A percentile compares a stretch with the other conserved stretches of the same genome.
Evolutionary conservation across 2,888 invertebrate species (phyloP).

Genomic region (Coenonympha arcania): DNA sequence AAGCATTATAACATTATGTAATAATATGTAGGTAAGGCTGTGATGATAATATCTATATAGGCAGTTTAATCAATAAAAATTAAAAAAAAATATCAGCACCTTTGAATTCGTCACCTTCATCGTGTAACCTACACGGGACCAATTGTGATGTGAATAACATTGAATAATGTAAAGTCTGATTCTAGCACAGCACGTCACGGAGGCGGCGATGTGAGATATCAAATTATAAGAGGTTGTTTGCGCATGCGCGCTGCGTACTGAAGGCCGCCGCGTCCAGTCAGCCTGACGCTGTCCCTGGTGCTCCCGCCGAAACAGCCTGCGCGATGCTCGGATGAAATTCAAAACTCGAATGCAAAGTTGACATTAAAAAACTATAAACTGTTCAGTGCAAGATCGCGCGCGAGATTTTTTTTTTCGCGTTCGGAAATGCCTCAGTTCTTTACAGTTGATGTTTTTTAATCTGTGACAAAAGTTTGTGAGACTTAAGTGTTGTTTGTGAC

Average conservation of each 20-base stretch:
- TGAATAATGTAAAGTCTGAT: conserved; percentile 67
- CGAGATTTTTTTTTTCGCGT: not conserved
- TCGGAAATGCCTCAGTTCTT: conserved; percentile 10
- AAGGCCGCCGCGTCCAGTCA: conserved; percentile 54
- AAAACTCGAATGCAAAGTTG: conserved; percentile 37
- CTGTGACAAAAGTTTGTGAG: conserved; percentile 13
- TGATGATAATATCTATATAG: too few relatives aligned
- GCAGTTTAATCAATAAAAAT: too few relatives aligned
- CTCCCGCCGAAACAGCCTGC: conserved; percentile 49
- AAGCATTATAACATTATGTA: too few relatives aligned
- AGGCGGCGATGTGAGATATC: conserved; percentile 68
- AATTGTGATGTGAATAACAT: conserved; percentile 36
- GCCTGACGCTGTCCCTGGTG: conserved; percentile 54
- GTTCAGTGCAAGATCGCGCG: conserved; percentile 1
- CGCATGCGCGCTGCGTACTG: conserved; percentile 53
- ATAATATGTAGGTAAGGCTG: too few relatives aligned
- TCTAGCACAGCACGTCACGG: conserved; percentile 67
- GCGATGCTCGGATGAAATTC: conserved; percentile 46
- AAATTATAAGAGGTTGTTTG: conserved; percentile 64
- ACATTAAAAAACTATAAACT: conserved; percentile 30
- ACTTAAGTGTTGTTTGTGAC: conserved; percentile 8
- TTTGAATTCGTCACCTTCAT: not conserved
- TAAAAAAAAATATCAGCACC: too few relatives aligned
- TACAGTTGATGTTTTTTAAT: conserved; percentile 7
- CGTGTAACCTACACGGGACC: not conserved